Conservation (phyloP, 2,797 vertebrate species). For the Gobio occitaniae region DNA sequence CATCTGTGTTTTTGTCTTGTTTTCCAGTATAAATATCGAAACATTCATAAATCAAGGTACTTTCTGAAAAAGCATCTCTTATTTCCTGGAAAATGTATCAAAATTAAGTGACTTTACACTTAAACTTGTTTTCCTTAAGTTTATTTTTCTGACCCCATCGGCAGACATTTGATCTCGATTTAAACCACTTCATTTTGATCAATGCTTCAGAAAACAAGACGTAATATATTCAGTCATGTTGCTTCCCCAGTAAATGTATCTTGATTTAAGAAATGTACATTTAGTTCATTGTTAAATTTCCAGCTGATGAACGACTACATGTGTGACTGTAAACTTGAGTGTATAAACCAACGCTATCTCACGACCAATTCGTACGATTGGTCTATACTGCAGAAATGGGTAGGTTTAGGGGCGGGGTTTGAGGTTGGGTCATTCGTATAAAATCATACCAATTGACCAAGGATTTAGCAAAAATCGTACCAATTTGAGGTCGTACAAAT, state of each 20-base stretch:
- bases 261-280: not conserved
- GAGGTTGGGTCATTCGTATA: no score
- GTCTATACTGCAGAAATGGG: no score
- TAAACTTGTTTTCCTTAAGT: not conserved
- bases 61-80: not conserved
- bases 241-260: not conserved
- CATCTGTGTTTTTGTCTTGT: not conserved
- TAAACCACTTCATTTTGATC: not conserved
- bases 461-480: no score
- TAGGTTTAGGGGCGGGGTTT: no score
- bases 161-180: not conserved
- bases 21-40: not conserved
- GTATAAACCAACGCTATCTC: no score
- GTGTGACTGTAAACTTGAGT: not conserved
- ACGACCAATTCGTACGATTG: no score
- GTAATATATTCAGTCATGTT: not conserved
- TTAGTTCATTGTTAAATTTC: not conserved
- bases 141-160: not conserved
- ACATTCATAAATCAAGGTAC: not conserved
- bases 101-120: not conserved
- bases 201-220: not conserved
- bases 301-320: not conserved
- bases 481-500: no score
- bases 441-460: no score
- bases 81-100: not conserved